Conservation (phyloP, 2,797 vertebrate species). For the Odontamblyopus lacepedii region DNA sequence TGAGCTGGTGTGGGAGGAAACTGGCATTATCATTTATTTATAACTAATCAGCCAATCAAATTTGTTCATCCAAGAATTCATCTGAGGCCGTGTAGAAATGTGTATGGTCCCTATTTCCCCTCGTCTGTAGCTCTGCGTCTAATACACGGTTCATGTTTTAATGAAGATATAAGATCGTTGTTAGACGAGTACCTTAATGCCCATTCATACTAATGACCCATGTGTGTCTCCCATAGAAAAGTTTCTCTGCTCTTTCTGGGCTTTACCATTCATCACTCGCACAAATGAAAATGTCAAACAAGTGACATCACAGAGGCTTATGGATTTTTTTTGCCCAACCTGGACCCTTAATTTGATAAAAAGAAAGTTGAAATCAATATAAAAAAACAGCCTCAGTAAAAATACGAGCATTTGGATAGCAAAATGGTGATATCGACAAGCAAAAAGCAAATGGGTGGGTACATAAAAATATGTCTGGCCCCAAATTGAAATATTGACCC, state of each 20-base stretch:
- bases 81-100: not conserved
- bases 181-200: not conserved
- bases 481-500: not conserved
- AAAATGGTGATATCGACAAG: slow-evolving; percentile 51
- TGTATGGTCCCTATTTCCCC: not conserved
- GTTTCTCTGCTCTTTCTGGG: slow-evolving; percentile 46
- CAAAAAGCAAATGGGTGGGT: slow-evolving; percentile 18
- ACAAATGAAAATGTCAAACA: slow-evolving; percentile 77
- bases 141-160: not conserved
- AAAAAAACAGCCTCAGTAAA: slow-evolving; percentile 67
- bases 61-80: slow-evolving; percentile 1
- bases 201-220: slow-evolving; percentile 20
- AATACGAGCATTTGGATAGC: slow-evolving; percentile 54
- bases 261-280: slow-evolving; percentile 63
- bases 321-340: slow-evolving; percentile 66
- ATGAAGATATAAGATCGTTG: not conserved
- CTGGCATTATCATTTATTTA: not conserved
- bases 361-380: slow-evolving; percentile 72
- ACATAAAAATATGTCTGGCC: not conserved
- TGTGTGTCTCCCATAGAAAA: slow-evolving; percentile 39
- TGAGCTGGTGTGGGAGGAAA: not conserved
- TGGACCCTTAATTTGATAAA: slow-evolving; percentile 74
- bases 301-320: slow-evolving; percentile 71
- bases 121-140: not conserved
- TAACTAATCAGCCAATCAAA: not conserved